A percentile compares a stretch with the other conserved stretches of the same genome.
Conservation (phyloP, 2,113 vertebrate genomes). For the Ophthalmotilapia sp. region DNA sequence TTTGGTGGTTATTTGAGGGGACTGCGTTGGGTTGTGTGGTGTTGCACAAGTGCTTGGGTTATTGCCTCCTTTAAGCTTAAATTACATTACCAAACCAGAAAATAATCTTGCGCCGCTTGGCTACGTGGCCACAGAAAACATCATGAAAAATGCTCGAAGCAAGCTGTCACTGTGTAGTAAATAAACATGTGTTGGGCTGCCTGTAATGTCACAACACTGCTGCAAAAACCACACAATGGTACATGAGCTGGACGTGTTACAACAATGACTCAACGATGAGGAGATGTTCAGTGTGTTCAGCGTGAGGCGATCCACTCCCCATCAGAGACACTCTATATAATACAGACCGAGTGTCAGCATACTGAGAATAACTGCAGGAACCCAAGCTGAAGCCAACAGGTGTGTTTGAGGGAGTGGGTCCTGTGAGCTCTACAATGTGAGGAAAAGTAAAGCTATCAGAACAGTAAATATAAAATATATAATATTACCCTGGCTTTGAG, state of each 20-base stretch:
- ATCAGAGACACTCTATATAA: background rate
- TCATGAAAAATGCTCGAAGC: background rate
- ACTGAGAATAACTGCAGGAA: conserved; percentile 17
- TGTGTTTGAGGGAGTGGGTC: background rate
- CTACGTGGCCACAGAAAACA: background rate
- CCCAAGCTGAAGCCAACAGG: background rate
- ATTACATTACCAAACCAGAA: background rate
- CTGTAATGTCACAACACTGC: background rate
- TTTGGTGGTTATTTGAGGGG: background rate
- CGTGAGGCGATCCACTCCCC: background rate
- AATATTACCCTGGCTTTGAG: background rate
- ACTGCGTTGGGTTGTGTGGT: background rate
- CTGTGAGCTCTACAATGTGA: background rate
- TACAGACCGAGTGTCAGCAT: background rate
- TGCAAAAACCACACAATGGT: background rate
- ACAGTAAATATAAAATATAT: background rate
- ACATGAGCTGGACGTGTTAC: background rate
- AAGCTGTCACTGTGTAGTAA: background rate
- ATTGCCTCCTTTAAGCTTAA: background rate
- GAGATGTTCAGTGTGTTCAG: background rate
- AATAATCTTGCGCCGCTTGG: background rate
- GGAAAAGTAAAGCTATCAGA: background rate
- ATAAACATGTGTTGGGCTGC: background rate
- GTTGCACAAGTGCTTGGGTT: background rate
- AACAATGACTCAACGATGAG: background rate